These are phyloP conservation scores for Fabriciana adippe DNA, from an alignment of 2,888 invertebrate genomes.

Conservation along the genomic window DNA sequence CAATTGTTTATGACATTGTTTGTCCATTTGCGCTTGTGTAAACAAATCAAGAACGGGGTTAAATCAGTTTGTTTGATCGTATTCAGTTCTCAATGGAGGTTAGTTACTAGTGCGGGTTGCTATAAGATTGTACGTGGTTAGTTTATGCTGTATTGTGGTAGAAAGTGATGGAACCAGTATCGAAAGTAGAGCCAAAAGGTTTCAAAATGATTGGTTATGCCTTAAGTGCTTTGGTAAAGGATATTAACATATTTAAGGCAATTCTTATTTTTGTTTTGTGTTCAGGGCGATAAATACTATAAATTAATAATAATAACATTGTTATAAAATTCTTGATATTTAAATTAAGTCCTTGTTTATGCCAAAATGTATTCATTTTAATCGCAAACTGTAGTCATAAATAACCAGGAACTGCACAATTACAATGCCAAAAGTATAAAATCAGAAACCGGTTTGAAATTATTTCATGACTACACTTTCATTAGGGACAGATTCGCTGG, in stretches of 20 bases:
- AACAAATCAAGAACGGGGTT: conserved; percentile 34
- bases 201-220: conserved; percentile 53
- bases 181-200: conserved; percentile 43
- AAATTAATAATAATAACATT: too few relatives aligned
- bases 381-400: neutral
- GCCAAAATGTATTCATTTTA: conserved; percentile 4
- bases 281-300: neutral
- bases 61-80: conserved; percentile 27
- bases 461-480: conserved; percentile 55
- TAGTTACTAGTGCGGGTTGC: conserved; percentile 13
- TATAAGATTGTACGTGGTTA: conserved; percentile 12
- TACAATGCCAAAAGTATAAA: conserved; percentile 35
- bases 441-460: conserved; percentile 43
- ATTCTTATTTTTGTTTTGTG: neutral
- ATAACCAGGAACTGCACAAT: conserved; percentile 9
- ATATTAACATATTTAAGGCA: neutral
- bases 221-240: conserved; percentile 50
- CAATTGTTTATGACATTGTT: neutral
- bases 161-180: conserved; percentile 45
- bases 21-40: conserved; percentile 37
- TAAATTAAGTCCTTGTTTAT: neutral
- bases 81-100: conserved; percentile 7
- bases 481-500: conserved; percentile 50
- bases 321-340: neutral
- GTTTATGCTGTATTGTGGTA: conserved; percentile 20